Conservation (phyloP, 1,140 invertebrate species). For the Odontomachus brunneus region DNA sequence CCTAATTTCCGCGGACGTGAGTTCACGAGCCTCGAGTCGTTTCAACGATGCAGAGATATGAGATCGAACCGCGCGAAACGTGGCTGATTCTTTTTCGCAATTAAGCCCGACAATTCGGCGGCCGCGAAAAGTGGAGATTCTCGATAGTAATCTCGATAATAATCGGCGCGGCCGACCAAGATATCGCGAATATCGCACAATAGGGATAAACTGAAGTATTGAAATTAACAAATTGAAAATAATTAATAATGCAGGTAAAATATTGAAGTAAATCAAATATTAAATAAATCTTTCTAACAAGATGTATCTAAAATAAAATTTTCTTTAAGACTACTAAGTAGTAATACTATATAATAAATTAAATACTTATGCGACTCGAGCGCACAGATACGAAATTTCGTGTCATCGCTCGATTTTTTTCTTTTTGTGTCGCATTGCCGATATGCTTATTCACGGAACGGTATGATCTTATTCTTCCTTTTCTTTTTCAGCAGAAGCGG, state of each 20-base stretch:
- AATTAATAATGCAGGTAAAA: too few species aligned
- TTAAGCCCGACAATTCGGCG: conserved; percentile 51
- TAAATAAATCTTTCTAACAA: too few species aligned
- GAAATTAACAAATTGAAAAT: too few species aligned
- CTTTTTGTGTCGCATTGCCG: background rate
- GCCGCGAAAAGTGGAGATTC: conserved; percentile 33
- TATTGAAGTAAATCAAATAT: too few species aligned
- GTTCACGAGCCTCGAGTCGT: conserved; percentile 36
- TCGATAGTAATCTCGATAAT: conserved; percentile 22
- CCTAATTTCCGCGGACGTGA: conserved; percentile 36
- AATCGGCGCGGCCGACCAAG: background rate
- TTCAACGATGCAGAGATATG: conserved; percentile 42
- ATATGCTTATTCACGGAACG: background rate
- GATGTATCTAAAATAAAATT: too few species aligned
- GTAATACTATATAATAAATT: too few species aligned
- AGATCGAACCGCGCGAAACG: conserved; percentile 34
- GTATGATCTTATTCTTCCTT: background rate
- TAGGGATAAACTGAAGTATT: conserved; percentile 1
- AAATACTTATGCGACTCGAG: too few species aligned
- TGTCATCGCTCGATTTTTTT: background rate
- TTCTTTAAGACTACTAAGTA: too few species aligned
- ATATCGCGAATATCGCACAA: background rate
- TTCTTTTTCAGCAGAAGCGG: background rate
- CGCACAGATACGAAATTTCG: background rate
- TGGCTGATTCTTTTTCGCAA: conserved; percentile 42